Base-by-base conservation (phyloP, 2,113 vertebrate species). In the Tylochromis polylepis region DNA sequence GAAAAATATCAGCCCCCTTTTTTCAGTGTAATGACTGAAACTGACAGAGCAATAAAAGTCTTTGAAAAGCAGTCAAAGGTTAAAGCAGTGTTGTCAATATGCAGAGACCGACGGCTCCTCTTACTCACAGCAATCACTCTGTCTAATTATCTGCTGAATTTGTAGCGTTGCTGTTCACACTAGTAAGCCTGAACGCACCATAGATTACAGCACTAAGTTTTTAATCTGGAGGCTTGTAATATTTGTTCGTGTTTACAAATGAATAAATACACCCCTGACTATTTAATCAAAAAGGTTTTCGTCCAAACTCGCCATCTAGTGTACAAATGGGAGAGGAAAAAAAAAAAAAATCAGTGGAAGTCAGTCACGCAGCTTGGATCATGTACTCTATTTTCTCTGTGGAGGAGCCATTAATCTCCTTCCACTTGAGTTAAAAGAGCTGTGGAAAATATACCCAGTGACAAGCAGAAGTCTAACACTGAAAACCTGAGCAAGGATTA, bases 261-360 rank as follows among this genome's bases (percentile, higher is more conserved):
- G 7, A 83, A 90, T 58, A 84, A 51, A 81, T 29, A 49, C 14
- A 77, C 55, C 31, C 62, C 46, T 36, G 49, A 81, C 57, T 65
- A 79, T 84, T 60, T 79, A 78, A 60, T 89, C 24, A 57, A 16
- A 12, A n/a, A 22, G 15, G 46, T 24, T 83, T 88, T 41, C 87
- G 88, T 79, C 24, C 78, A 92, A 87, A 85, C 65, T 81, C 80
- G 87, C 93, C 94, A 87, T 46, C 94, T 94, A 92, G 92, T 92
- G 94, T 88, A 9, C 3, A 24, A 62, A 80, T 11, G 24, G 27
- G 9, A 51, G 58, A 72, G n/a, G 60, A 29, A 29, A 29, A 29
- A 29, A 4, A 0, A 0, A 22, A 62, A 75, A 83, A 4, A 29
- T 18, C 18, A 29, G 38, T 29, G 36, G 55, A 79, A 59, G 56